Conservation (phyloP, 2,888 invertebrate species). For the Hemicrepidius hirtus region DNA sequence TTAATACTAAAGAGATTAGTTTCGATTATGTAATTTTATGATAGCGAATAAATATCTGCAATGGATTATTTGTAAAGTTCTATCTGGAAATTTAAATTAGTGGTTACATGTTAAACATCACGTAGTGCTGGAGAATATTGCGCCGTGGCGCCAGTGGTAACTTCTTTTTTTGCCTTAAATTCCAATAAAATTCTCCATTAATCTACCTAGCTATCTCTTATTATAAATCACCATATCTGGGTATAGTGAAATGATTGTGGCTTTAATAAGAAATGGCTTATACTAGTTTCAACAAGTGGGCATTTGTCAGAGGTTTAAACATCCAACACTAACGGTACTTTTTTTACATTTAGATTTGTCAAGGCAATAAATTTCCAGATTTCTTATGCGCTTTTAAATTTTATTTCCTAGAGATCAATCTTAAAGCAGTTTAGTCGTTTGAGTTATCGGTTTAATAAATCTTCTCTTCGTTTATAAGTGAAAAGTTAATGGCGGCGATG, state of each 20-base stretch:
- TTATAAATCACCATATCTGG: constrained; percentile 7
- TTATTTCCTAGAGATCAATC: neutral
- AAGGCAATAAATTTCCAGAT: constrained; percentile 2
- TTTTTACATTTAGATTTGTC: neutral
- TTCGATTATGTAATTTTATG: too few relatives aligned
- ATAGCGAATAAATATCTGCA: too few relatives aligned
- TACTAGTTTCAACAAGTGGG: constrained; percentile 7
- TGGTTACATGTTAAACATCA: neutral
- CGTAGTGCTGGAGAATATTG: neutral
- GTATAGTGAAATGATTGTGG: constrained; percentile 9
- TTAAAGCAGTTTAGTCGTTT: neutral
- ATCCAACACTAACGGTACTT: constrained; percentile 22
- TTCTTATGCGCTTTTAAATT: neutral
- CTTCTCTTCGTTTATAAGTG: neutral
- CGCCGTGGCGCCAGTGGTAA: constrained; percentile 3
- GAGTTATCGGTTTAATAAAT: constrained; percentile 9
- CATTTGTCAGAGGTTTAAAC: constrained; percentile 7
- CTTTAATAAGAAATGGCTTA: constrained; percentile 15
- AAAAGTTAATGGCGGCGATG: constrained; percentile 31
- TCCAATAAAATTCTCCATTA: neutral
- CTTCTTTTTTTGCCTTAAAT: constrained; percentile 1
- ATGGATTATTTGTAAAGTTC: too few relatives aligned
- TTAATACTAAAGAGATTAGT: too few relatives aligned
- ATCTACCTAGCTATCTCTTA: neutral
- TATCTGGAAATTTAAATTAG: too few relatives aligned